Evolutionary conservation across 2,888 invertebrate species (phyloP), one percentile per base, ranked within the genome.

Genomic region (Zygogramma bicolorata): DNA sequence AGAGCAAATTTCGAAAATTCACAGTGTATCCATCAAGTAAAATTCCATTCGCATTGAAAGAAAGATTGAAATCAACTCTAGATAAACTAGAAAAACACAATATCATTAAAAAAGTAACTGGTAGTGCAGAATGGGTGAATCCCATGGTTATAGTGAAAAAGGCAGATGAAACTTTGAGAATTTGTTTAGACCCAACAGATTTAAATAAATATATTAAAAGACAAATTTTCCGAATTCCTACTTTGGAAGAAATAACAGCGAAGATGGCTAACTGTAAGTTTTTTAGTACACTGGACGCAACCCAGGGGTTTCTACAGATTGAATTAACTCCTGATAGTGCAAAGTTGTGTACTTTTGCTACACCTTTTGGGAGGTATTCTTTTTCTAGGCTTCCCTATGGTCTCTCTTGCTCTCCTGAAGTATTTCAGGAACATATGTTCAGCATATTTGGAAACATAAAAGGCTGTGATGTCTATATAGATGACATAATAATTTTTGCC

Each of bases 61-160:
- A n/a, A n/a, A 83, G 85, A 75, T 65, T 86, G 25, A 75, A 82
- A 53, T 68, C 70, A 58, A 74, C 84, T 75, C 70, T 78, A 68
- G 65, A 71, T n/a, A 15, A 75, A 57, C 77, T 76, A n/a, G 80
- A 83, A 6, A 57, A 71, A 62, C 6, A 40, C 13, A 57, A 66
- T 31, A 70, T 73, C 10, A 63, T 72, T 8, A 27, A 72, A 25
- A 75, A 69, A 38, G 68, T 65, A n/a, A 53, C 38, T 53, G 42
- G 18, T 18, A 42, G 18, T 42, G 62, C 73, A 7, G 73, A 73
- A 3, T 76, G 69, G 71, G 67, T 74, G 4, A 63, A 72, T 58
- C 65, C 57, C 13, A 63, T 77, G 65, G 71, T 73, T 20, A 63
- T 75, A 22, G 75, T 74, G 7, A 70, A 49, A 57, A 75, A 73